These are phyloP conservation scores for Epizoanthus scotinus DNA, from an alignment of 92 coral and sea anemone genomes.

Conservation along the genomic window DNA sequence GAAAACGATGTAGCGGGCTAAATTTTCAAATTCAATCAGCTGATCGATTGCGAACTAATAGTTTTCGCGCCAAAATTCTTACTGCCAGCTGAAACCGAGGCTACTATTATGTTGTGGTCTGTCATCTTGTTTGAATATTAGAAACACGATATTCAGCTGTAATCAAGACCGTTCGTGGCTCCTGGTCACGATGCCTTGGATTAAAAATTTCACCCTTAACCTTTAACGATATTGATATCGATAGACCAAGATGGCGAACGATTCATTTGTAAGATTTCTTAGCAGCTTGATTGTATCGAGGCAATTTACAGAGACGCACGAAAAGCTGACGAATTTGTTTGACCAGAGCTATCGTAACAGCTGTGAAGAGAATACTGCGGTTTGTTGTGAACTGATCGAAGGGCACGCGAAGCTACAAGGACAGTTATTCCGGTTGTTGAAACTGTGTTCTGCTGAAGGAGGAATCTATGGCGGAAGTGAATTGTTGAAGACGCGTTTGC, in stretches of 20 bases:
- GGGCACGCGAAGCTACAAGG: constrained; percentile 74
- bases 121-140: not conserved
- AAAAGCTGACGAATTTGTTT: constrained; percentile 57
- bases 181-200: not conserved
- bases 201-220: constrained; percentile 30
- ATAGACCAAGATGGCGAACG: constrained; percentile 26
- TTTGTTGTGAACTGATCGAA: constrained; percentile 77
- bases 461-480: constrained; percentile 71
- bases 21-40: not conserved
- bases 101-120: not conserved
- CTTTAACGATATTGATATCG: not conserved
- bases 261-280: constrained; percentile 70
- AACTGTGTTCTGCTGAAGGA: constrained; percentile 76
- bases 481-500: constrained; percentile 64
- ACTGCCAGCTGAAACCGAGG: constrained; percentile 12
- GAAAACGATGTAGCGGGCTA: no score
- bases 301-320: constrained; percentile 63
- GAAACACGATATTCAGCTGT: not conserved
- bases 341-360: constrained; percentile 77
- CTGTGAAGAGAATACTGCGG: constrained; percentile 73
- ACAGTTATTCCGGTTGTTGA: constrained; percentile 76
- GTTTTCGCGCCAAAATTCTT: not conserved
- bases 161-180: not conserved
- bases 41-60: constrained; percentile 5
- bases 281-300: constrained; percentile 67